Evolutionary conservation across 2,797 vertebrate genomes (phyloP).

Genomic region (Craterocephalus amniculus): DNA sequence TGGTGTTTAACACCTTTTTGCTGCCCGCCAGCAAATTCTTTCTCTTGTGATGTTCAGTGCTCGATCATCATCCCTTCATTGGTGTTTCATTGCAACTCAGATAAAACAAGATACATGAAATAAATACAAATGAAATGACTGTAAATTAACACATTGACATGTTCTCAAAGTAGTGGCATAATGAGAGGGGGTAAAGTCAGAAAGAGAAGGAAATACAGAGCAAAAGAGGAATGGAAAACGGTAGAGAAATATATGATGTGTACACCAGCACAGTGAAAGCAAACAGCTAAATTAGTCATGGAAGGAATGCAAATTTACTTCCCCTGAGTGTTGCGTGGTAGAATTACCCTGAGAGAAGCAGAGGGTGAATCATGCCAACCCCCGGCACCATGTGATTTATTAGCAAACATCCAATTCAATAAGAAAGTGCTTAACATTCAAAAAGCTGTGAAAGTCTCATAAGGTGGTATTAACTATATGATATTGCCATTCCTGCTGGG

Average conservation of each 20-base stretch:
- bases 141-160: constrained; percentile 59
- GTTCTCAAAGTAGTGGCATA: constrained; percentile 57
- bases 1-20: constrained; percentile 3
- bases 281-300: constrained; percentile 79
- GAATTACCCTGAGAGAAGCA: constrained; percentile 77
- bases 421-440: constrained; percentile 81
- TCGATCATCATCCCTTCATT: constrained; percentile 20
- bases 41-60: constrained; percentile 25
- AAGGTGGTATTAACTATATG: constrained; percentile 66
- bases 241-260: constrained; percentile 66
- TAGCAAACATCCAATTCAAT: constrained; percentile 84
- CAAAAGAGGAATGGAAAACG: constrained; percentile 41
- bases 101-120: constrained; percentile 48
- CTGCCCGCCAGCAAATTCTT: background rate
- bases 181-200: constrained; percentile 50
- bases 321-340: constrained; percentile 74
- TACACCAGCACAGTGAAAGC: constrained; percentile 73
- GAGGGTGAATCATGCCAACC: constrained; percentile 77
- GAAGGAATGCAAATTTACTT: constrained; percentile 76
- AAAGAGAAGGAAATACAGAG: constrained; percentile 62
- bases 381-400: constrained; percentile 75
- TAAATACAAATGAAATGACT: constrained; percentile 44
- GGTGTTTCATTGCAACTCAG: constrained; percentile 8
- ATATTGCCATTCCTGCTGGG: constrained; percentile 59
- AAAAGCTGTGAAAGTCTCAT: constrained; percentile 73